Conservation (phyloP, 2,797 vertebrate genomes). For the Amphiprion clarkii region DNA sequence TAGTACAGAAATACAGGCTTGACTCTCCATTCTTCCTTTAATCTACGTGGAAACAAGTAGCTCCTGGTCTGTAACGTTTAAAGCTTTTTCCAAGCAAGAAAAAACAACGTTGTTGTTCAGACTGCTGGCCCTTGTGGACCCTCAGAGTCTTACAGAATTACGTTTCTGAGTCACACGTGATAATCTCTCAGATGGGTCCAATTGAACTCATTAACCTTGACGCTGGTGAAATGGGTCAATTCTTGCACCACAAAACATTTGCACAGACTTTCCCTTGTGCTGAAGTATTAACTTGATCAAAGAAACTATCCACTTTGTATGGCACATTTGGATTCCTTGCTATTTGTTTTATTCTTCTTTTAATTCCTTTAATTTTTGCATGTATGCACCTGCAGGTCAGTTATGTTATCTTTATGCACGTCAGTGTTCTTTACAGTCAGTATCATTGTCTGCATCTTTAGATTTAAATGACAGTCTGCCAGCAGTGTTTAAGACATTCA, state of each 20-base stretch:
- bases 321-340: no score
- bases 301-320: not conserved
- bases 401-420: no score
- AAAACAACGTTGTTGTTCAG: slow-evolving; percentile 61
- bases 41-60: slow-evolving; percentile 14
- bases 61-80: not conserved
- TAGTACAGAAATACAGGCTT: not conserved
- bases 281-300: not conserved
- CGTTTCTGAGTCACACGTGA: slow-evolving; percentile 71
- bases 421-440: no score
- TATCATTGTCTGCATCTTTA: no score
- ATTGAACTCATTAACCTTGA: slow-evolving; percentile 78
- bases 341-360: no score
- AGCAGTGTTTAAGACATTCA: no score
- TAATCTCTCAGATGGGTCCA: slow-evolving; percentile 69
- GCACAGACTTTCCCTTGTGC: slow-evolving; percentile 40
- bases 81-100: slow-evolving; percentile 36
- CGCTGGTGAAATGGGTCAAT: slow-evolving; percentile 70
- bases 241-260: slow-evolving; percentile 50
- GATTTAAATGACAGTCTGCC: no score
- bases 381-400: no score
- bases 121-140: slow-evolving; percentile 46
- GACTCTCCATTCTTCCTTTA: not conserved
- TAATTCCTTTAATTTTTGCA: no score
- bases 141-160: slow-evolving; percentile 75